Evolutionary conservation across 2,797 vertebrate genomes (phyloP).

Genomic region (Acrossocheilus wenchowensis): DNA sequence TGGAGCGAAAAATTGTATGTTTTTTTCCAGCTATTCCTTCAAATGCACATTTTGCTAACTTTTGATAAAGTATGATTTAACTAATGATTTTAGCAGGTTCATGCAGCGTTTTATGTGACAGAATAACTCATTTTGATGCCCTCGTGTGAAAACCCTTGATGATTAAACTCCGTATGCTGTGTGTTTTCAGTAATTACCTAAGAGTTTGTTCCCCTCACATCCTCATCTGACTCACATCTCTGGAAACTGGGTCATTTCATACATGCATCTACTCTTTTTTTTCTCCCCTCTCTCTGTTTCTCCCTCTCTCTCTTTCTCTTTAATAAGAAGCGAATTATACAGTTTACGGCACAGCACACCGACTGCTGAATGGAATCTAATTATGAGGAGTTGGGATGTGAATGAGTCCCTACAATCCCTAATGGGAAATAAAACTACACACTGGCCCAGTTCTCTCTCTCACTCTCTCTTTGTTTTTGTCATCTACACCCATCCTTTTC

Average conservation of each 20-base stretch:
- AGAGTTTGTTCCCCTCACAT: conserved; percentile 9
- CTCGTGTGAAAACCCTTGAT: background rate
- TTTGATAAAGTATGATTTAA: background rate
- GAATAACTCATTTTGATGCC: background rate
- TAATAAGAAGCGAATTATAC: background rate
- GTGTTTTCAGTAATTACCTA: conserved; percentile 23
- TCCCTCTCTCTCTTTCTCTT: background rate
- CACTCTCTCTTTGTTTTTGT: background rate
- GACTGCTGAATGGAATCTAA: conserved; percentile 26
- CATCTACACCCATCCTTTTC: background rate
- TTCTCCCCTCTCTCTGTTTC: background rate
- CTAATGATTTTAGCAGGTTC: background rate
- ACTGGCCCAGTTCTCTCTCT: conserved; percentile 4
- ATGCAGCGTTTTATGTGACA: background rate
- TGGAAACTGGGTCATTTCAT: conserved; percentile 60
- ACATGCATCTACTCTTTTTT: background rate
- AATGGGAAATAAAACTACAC: background rate
- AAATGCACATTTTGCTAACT: background rate
- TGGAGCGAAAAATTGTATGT: background rate
- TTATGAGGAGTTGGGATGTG: conserved; percentile 24
- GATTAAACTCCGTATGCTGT: conserved; percentile 1
- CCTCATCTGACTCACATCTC: conserved; percentile 25
- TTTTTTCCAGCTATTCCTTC: background rate
- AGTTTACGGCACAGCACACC: conserved; percentile 8
- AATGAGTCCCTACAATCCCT: conserved; percentile 19